These are phyloP conservation scores for Columba guinea DNA, from an alignment of 2,797 vertebrate genomes.

Conservation along the genomic window DNA sequence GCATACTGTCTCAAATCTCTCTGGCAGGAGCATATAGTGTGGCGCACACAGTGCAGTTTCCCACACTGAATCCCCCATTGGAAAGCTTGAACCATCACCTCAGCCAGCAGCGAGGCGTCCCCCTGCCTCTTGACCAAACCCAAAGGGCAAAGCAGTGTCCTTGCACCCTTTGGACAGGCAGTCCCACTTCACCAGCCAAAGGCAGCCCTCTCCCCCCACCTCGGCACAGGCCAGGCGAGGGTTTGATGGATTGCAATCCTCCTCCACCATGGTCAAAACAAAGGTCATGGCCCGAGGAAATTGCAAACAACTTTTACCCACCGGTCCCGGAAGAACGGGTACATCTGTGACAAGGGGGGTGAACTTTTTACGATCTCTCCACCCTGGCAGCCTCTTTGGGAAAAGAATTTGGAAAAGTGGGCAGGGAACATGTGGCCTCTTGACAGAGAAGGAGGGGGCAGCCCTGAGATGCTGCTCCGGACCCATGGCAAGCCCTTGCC, in stretches of 20 bases:
- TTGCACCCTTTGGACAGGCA: background rate
- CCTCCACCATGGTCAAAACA: conserved; percentile 45
- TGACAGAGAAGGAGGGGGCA: background rate
- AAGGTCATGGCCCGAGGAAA: conserved; percentile 63
- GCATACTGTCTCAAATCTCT: background rate
- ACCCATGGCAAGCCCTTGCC: background rate
- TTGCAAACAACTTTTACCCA: conserved; percentile 55
- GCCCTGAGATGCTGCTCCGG: background rate
- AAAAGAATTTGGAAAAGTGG: background rate
- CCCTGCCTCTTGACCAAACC: background rate
- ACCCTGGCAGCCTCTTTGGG: background rate
- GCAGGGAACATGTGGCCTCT: background rate
- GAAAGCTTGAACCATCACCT: background rate
- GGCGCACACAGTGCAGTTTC: background rate
- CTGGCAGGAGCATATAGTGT: accelerated
- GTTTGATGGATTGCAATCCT: conserved; percentile 28
- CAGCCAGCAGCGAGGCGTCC: accelerated
- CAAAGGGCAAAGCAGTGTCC: accelerated
- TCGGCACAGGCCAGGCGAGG: accelerated
- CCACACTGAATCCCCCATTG: accelerated
- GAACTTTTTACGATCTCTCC: conserved; percentile 44
- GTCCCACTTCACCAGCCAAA: accelerated
- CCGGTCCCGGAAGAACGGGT: conserved; percentile 2
- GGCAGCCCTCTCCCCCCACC: background rate
- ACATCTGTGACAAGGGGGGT: background rate